Base-by-base conservation (phyloP, 2,113 vertebrate species). In the Sinocyclocheilus anophthalmus region DNA sequence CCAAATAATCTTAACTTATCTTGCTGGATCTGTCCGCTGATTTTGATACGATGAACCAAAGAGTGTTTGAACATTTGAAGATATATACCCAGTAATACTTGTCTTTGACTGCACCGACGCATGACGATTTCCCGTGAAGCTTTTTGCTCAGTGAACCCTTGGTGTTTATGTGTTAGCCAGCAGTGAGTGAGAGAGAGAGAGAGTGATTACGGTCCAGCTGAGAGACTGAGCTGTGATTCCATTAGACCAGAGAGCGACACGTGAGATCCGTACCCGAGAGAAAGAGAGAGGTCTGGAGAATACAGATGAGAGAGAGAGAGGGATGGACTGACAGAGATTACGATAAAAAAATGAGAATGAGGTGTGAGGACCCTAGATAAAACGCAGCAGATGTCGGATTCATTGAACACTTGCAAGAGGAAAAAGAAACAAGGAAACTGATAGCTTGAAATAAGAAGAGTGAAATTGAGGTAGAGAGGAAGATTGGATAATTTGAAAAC, bases 151-250 rank as follows among this genome's bases (percentile, higher is more conserved):
- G n/a, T n/a, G n/a, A n/a, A n/a, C n/a, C n/a, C n/a, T n/a, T n/a
- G n/a, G n/a, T n/a, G n/a, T n/a, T n/a, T n/a, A n/a, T n/a, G n/a
- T n/a, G n/a, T n/a, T n/a, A n/a, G n/a, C n/a, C n/a, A n/a, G n/a
- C n/a, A 16, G 78, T 1, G 59, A 37, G 79, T 42, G 78, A 81
- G 10, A 39, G 81, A 39, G 67, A 9, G 76, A 70, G 63, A 50
- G 48, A 50, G 48, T 14, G 76, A 86, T 86, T 86, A 86, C 39
- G 81, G 85, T 76, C 77, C 85, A 50, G 69, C 78, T 81, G 48
- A 73, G 82, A 84, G 82, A 84, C 67, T 73, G 77, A 85, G 69
- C 85, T 86, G 79, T 86, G 85, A 86, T 86, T 86, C 79, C 85
- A 86, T 86, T 86, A 86, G 67, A 88, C 65, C 39, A 76, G 87